These are phyloP conservation scores for Silvanus unidentatus DNA, from an alignment of 2,888 invertebrate genomes.

Conservation along the genomic window DNA sequence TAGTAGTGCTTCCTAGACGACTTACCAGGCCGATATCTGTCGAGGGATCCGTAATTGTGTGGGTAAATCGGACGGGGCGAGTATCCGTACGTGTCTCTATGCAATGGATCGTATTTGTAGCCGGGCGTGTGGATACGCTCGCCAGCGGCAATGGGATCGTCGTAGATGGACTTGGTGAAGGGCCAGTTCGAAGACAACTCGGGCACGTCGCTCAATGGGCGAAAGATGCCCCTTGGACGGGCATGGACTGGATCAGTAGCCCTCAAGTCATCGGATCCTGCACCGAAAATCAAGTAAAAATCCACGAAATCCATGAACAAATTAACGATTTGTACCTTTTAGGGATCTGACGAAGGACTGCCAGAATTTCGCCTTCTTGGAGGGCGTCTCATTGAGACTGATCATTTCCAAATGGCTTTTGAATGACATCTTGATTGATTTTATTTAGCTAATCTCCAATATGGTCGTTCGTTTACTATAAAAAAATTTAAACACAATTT, in stretches of 20 bases:
- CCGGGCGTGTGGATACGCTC: conserved; percentile 83
- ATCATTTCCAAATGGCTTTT: conserved; percentile 91
- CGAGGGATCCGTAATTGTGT: conserved; percentile 72
- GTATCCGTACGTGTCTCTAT: conserved; percentile 85
- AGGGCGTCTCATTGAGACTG: conserved; percentile 85
- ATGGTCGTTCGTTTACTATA: conserved; percentile 69
- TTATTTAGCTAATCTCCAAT: background rate
- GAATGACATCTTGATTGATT: conserved; percentile 65
- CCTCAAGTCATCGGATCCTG: conserved; percentile 87
- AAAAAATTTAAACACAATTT: conserved; percentile 17
- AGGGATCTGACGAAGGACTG: conserved; percentile 88
- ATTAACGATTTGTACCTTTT: conserved; percentile 57
- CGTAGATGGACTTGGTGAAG: conserved; percentile 79
- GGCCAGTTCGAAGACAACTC: conserved; percentile 68
- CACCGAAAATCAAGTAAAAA: conserved; percentile 13
- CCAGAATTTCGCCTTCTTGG: conserved; percentile 92
- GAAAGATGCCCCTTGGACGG: conserved; percentile 61
- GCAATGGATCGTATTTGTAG: conserved; percentile 86
- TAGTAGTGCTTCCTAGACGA: conserved; percentile 37
- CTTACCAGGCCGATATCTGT: conserved; percentile 83
- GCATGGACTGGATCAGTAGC: conserved; percentile 65
- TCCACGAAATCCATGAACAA: no score
- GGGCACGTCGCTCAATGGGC: conserved; percentile 67
- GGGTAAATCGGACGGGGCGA: conserved; percentile 82
- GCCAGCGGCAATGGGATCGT: conserved; percentile 72